Conservation (phyloP, 92 coral and sea anemone genomes). For the Epizoanthus illoricatus region DNA sequence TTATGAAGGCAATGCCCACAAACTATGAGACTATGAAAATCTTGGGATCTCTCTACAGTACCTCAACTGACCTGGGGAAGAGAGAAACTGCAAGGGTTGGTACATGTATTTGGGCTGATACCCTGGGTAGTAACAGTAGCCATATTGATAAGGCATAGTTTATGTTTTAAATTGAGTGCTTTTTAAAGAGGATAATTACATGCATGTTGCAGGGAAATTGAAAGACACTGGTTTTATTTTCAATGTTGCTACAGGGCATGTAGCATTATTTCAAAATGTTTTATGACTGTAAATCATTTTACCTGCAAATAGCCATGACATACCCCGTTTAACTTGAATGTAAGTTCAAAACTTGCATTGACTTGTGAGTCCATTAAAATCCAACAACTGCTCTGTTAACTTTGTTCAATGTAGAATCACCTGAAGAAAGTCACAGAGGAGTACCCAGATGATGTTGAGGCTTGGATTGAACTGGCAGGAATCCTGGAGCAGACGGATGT, state of each 20-base stretch:
- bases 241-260: too few species aligned
- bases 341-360: too few species aligned
- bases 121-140: not conserved
- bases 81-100: slow-evolving; percentile 88
- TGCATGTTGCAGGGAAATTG: too few species aligned
- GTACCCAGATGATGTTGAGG: slow-evolving; percentile 97
- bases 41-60: slow-evolving; percentile 93
- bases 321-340: too few species aligned
- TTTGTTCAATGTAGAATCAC: slow-evolving; percentile 58
- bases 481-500: slow-evolving; percentile 96
- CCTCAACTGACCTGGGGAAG: slow-evolving; percentile 90
- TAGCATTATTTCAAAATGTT: too few species aligned
- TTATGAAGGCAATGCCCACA: slow-evolving; percentile 93
- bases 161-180: too few species aligned
- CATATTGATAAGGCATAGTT: not conserved
- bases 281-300: too few species aligned
- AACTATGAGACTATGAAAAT: slow-evolving; percentile 98
- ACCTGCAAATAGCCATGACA: too few species aligned
- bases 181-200: too few species aligned
- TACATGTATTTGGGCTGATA: not conserved
- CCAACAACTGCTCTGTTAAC: not conserved
- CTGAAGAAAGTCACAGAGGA: slow-evolving; percentile 96
- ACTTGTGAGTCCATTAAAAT: too few species aligned
- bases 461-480: slow-evolving; percentile 99
- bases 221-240: too few species aligned